A percentile compares a stretch with the other conserved stretches of the same genome.
phyloP scores from a whole-genome alignment of 2,888 invertebrate genomes.

The Autographa gamma region DNA sequence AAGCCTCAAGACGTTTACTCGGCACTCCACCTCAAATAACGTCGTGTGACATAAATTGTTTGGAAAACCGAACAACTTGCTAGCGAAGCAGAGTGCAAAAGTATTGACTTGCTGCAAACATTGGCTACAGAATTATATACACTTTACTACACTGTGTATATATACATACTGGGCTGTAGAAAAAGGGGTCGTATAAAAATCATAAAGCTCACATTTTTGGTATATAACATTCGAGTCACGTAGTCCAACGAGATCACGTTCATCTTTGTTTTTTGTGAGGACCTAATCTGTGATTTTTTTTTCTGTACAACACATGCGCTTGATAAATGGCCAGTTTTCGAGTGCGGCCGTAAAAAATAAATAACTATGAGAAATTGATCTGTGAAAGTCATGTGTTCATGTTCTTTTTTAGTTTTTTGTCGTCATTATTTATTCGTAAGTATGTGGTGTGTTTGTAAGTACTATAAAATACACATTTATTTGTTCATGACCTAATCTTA shows the following conservation, averaged over 20 bases:
- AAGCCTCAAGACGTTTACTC: conserved; percentile 19
- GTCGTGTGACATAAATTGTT: conserved; percentile 34
- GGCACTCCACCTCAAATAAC: conserved; percentile 29
- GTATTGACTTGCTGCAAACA: conserved; percentile 27
- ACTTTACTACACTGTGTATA: conserved; percentile 36
- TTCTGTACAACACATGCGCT: conserved; percentile 71
- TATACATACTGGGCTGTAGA: conserved; percentile 54
- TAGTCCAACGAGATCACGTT: conserved; percentile 72
- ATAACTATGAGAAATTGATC: conserved; percentile 78
- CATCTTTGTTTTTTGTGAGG: conserved; percentile 73
- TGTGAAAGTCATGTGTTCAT: conserved; percentile 63
- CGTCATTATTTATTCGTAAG: conserved; percentile 20
- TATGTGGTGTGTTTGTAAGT: conserved; percentile 17
- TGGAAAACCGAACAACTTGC: conserved; percentile 27
- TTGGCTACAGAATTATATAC: conserved; percentile 55
- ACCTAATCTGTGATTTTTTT: conserved; percentile 77
- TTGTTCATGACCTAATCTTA: too few species aligned
- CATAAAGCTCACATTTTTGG: conserved; percentile 72
- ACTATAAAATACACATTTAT: not conserved
- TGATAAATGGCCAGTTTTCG: conserved; percentile 79
- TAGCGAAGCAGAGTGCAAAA: conserved; percentile 6
- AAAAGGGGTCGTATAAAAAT: conserved; percentile 72
- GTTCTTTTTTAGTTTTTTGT: conserved; percentile 48
- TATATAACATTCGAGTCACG: conserved; percentile 74
- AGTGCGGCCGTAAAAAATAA: conserved; percentile 62